These are phyloP conservation scores for Nipponia nippon DNA, from an alignment of 2,113 vertebrate genomes.

Conservation along the genomic window DNA sequence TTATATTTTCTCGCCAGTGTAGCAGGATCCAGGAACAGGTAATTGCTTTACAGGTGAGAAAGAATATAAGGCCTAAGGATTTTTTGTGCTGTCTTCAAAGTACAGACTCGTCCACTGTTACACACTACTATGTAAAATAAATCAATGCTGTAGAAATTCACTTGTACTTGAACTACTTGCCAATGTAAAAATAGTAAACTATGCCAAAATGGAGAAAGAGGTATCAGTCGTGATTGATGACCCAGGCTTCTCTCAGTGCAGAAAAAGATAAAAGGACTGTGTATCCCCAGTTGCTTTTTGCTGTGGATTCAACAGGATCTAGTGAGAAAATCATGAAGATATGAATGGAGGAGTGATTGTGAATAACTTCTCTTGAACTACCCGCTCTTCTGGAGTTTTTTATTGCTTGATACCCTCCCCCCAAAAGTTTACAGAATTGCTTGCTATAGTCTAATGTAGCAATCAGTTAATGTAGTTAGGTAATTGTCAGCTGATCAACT, in stretches of 20 bases:
- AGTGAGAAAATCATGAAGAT: not conserved
- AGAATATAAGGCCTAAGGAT: constrained; percentile 43
- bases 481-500: not conserved
- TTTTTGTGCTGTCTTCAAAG: constrained; percentile 31
- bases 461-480: not conserved
- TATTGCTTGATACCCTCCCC: not conserved
- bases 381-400: not conserved
- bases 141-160: constrained; percentile 42
- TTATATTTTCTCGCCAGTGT: not conserved
- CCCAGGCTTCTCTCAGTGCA: not conserved
- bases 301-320: not conserved
- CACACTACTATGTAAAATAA: constrained; percentile 7
- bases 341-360: not conserved
- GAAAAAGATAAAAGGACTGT: not conserved
- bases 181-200: constrained; percentile 28
- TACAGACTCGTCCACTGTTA: not conserved
- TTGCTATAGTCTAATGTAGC: constrained; percentile 34
- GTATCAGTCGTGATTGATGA: not conserved
- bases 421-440: constrained; percentile 26
- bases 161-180: constrained; percentile 55
- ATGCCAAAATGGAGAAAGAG: constrained; percentile 11
- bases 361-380: constrained; percentile 9
- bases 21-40: constrained; percentile 15
- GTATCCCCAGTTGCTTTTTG: not conserved
- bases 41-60: constrained; percentile 45